phyloP scores from a whole-genome alignment of 2,113 vertebrate species.

The Halcyon malimbica region DNA sequence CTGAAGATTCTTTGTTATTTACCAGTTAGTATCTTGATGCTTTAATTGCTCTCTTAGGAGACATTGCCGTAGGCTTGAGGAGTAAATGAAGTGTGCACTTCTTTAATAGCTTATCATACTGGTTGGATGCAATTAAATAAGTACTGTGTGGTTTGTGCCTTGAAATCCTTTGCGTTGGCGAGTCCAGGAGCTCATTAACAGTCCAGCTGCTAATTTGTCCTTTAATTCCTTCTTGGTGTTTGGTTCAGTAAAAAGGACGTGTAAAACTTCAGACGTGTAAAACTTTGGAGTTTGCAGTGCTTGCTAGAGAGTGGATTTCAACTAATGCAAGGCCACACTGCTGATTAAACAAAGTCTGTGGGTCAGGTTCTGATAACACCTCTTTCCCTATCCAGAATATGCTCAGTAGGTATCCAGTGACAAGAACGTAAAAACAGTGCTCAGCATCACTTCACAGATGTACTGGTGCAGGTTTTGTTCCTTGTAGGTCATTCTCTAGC shows the following conservation, averaged over 20 bases:
- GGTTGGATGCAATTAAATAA: background rate
- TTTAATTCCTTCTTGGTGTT: background rate
- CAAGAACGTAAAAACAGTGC: background rate
- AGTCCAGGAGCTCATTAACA: background rate
- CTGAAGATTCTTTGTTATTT: background rate
- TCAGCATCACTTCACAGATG: background rate
- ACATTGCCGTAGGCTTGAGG: background rate
- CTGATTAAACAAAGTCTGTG: background rate
- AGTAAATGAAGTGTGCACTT: background rate
- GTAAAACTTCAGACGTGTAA: background rate
- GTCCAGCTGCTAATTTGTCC: background rate
- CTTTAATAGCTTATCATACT: background rate
- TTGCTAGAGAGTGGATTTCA: background rate
- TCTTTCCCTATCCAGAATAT: background rate
- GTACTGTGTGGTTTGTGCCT: background rate
- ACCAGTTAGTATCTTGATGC: background rate
- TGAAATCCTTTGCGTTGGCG: background rate
- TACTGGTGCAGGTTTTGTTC: background rate
- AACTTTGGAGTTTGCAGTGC: background rate
- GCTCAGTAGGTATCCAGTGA: background rate
- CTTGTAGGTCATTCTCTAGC: background rate
- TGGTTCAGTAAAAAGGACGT: background rate
- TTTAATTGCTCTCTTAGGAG: background rate
- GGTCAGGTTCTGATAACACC: background rate
- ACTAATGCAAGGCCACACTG: rapidly evolving